These are phyloP conservation scores for Pontoporia blainvillei DNA, from an alignment of 2,113 vertebrate species.

Conservation along the genomic window DNA sequence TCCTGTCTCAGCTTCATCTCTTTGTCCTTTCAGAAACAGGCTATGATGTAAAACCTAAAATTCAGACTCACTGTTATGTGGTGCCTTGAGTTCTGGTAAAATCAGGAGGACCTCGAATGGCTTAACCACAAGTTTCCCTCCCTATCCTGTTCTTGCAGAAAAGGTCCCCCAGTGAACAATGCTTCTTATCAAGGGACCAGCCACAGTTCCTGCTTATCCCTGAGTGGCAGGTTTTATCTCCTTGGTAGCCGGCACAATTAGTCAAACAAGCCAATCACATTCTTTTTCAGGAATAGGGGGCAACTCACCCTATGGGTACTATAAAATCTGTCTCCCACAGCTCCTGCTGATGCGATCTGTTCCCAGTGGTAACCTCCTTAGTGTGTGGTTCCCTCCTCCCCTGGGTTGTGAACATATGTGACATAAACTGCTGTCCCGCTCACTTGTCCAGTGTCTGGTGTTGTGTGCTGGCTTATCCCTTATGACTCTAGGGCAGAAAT, in stretches of 20 bases:
- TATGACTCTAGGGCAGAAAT: neutral
- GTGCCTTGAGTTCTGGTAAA: neutral
- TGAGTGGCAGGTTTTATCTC: neutral
- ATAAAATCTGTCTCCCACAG: neutral
- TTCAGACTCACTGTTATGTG: neutral
- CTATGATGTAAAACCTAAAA: neutral
- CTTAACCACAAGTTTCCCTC: neutral
- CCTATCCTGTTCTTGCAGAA: neutral
- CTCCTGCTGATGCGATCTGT: neutral
- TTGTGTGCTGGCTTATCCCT: neutral
- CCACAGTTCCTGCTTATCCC: neutral
- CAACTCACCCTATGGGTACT: neutral
- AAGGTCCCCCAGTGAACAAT: neutral
- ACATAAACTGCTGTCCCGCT: neutral
- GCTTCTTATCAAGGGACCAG: neutral
- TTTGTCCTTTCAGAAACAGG: too few relatives aligned
- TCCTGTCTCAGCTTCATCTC: neutral
- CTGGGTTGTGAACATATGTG: neutral
- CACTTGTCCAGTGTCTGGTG: neutral
- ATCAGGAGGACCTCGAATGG: neutral
- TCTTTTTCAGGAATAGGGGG: rapidly evolving
- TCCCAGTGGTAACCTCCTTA: neutral
- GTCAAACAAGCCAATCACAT: neutral
- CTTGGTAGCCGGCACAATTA: neutral
- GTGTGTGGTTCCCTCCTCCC: neutral